phyloP scores from a whole-genome alignment of 2,888 invertebrate genomes.

The Sinelater perroti region DNA sequence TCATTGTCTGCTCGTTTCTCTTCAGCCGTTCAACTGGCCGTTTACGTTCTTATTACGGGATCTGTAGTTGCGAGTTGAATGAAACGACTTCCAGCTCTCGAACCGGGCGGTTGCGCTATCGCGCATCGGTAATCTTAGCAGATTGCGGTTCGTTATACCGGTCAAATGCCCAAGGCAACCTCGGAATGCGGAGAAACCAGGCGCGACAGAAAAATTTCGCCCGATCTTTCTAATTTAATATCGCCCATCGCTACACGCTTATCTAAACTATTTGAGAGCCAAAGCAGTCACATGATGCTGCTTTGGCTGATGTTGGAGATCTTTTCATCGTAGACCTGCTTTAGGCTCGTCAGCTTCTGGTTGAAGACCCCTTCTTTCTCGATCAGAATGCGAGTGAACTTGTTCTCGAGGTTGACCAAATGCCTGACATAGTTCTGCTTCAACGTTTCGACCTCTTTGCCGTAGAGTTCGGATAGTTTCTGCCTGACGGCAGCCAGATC shows the following conservation, averaged over 20 bases:
- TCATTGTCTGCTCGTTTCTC: neutral
- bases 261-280: no score
- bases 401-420: conserved; percentile 33
- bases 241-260: no score
- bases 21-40: neutral
- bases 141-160: conserved; percentile 11
- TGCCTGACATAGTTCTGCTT: conserved; percentile 36
- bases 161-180: conserved; percentile 8
- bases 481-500: conserved; percentile 32
- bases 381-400: conserved; percentile 29
- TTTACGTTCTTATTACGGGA: conserved; percentile 11
- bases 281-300: neutral
- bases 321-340: conserved; percentile 29
- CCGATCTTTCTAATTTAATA: no score
- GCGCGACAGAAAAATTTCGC: no score
- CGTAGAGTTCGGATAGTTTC: conserved; percentile 33
- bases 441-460: conserved; percentile 38
- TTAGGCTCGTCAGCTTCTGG: conserved; percentile 31
- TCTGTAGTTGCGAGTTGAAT: conserved; percentile 9
- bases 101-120: conserved; percentile 1
- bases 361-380: conserved; percentile 34
- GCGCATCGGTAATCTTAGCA: neutral
- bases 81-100: no score
- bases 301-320: conserved; percentile 3
- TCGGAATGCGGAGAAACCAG: conserved; percentile 1